These are phyloP conservation scores for Hippocampus barbouri DNA, from an alignment of 2,113 vertebrate genomes.

Conservation along the genomic window DNA sequence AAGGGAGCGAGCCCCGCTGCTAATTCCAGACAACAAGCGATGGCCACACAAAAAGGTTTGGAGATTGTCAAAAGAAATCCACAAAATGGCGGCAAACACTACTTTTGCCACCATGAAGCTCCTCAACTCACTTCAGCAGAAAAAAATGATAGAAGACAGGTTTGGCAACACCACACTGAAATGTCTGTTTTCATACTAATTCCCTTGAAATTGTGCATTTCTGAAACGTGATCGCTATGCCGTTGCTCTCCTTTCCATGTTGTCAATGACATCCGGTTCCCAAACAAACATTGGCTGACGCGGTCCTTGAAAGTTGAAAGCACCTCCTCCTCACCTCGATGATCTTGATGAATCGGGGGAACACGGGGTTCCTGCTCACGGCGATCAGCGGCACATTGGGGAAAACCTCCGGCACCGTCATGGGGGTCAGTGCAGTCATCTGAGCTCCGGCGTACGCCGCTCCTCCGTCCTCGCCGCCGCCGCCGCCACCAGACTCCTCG, in stretches of 20 bases:
- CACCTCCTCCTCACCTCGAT: constrained; percentile 82
- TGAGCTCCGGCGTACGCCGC: constrained; percentile 63
- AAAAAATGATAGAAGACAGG: no score
- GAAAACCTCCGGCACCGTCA: constrained; percentile 89
- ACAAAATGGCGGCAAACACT: no score
- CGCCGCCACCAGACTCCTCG: constrained; percentile 69
- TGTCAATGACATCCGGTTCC: background rate
- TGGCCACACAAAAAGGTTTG: no score
- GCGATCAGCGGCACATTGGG: constrained; percentile 91
- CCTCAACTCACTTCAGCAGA: no score
- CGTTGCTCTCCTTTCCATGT: background rate
- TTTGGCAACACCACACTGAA: no score
- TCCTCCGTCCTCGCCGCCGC: constrained; percentile 66
- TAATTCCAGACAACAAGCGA: no score
- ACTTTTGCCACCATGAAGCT: no score
- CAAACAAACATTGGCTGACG: constrained; percentile 27
- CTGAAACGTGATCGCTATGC: background rate
- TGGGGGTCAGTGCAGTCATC: constrained; percentile 88
- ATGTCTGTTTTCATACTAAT: no score
- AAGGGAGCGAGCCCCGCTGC: no score
- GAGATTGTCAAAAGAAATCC: background rate
- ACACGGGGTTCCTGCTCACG: constrained; percentile 90
- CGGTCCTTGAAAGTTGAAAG: constrained; percentile 6
- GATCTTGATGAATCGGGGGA: constrained; percentile 97
- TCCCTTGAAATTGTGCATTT: no score